Conservation (phyloP, 2,113 vertebrate genomes). For the Hydropotes inermis region DNA sequence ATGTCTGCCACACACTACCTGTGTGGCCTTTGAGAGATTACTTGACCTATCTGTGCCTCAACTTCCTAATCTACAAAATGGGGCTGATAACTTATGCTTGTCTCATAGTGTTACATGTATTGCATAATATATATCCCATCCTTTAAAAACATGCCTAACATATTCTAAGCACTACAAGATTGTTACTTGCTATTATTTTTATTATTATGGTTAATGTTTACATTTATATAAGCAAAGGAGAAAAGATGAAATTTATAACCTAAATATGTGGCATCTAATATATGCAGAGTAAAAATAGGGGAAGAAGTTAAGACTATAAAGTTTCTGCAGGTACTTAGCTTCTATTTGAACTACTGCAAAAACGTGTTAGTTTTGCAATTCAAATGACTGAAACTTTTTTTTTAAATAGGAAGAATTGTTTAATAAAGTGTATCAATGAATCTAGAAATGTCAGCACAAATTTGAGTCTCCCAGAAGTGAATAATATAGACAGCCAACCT, state of each 20-base stretch:
- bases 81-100: background rate
- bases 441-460: background rate
- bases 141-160: background rate
- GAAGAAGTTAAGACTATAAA: background rate
- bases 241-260: background rate
- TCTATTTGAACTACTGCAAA: background rate
- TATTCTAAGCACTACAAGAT: background rate
- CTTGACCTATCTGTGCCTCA: background rate
- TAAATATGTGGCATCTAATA: background rate
- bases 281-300: background rate
- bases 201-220: background rate
- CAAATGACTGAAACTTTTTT: background rate
- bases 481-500: background rate
- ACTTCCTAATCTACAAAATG: background rate
- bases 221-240: background rate
- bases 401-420: background rate
- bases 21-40: background rate
- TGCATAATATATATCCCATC: background rate
- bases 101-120: background rate
- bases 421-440: background rate
- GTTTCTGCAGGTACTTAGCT: background rate
- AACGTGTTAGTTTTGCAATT: background rate
- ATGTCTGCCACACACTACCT: background rate
- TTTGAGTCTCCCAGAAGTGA: background rate
- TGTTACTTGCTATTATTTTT: background rate